Evolutionary conservation across 2,113 vertebrate genomes (phyloP).

Genomic region (Dissostichus mawsoni): DNA sequence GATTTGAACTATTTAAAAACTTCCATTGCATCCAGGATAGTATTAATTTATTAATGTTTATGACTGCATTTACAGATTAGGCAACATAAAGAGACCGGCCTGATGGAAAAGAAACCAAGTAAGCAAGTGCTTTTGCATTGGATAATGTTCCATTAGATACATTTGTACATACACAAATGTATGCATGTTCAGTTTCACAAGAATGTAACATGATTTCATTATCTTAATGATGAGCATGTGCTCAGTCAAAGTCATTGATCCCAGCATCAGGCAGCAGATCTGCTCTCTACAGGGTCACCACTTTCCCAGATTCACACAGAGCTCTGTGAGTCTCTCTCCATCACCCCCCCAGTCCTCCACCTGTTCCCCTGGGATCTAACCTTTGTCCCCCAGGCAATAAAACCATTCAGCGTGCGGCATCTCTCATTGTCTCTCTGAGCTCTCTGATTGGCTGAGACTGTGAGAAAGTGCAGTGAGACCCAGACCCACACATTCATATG

Average conservation of each 20-base stretch:
- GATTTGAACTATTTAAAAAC: background rate
- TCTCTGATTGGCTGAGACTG: slow-evolving; percentile 81
- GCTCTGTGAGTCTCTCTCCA: slow-evolving; percentile 52
- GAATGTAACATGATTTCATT: slow-evolving; percentile 11
- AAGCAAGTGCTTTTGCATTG: background rate
- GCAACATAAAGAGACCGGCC: background rate
- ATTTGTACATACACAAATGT: background rate
- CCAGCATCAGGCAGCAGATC: slow-evolving; percentile 63
- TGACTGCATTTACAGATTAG: background rate
- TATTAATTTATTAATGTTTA: background rate
- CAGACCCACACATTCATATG: slow-evolving; percentile 83
- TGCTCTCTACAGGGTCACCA: slow-evolving; percentile 73
- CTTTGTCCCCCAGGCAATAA: slow-evolving; percentile 73
- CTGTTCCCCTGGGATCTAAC: slow-evolving; percentile 76
- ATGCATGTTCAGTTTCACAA: background rate
- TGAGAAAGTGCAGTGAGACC: slow-evolving; percentile 79
- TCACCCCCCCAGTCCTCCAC: slow-evolving; percentile 60
- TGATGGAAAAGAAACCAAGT: background rate
- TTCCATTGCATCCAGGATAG: background rate
- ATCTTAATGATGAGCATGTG: slow-evolving; percentile 50
- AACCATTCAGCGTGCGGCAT: slow-evolving; percentile 54
- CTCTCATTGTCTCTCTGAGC: slow-evolving; percentile 56
- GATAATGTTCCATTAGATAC: background rate
- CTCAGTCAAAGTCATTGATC: slow-evolving; percentile 67
- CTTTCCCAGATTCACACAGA: slow-evolving; percentile 82